phyloP scores from a whole-genome alignment of 1,140 invertebrate species.

The Gryon sp. region DNA sequence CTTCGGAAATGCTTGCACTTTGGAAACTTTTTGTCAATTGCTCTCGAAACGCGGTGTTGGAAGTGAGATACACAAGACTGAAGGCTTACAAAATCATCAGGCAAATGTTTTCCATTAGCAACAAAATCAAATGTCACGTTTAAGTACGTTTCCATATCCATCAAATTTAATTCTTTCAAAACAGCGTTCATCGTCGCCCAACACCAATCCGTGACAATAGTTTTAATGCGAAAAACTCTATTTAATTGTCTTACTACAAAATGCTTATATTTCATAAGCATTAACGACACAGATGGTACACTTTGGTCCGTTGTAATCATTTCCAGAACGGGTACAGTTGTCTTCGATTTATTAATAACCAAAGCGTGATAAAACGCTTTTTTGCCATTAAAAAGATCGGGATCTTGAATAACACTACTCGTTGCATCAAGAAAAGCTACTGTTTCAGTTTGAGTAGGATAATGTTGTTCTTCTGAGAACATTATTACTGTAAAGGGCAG shows the following conservation, averaged over 20 bases:
- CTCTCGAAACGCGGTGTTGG: slow-evolving; percentile 2
- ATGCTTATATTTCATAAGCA: slow-evolving; percentile 2
- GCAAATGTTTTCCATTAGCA: not conserved
- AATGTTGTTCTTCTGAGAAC: not conserved
- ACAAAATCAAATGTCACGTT: not conserved
- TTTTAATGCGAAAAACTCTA: not conserved
- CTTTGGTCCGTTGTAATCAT: not conserved
- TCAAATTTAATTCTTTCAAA: not conserved
- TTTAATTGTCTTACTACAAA: not conserved
- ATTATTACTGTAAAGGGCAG: not conserved
- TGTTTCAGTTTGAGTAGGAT: not conserved
- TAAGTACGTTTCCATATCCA: not conserved
- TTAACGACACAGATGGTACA: not conserved
- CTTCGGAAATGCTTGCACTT: not conserved
- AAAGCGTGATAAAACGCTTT: not conserved
- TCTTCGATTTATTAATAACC: not conserved
- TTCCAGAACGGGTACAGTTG: not conserved
- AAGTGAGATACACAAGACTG: not conserved
- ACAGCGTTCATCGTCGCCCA: slow-evolving; percentile 5
- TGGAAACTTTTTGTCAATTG: not conserved
- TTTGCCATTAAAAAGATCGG: not conserved
- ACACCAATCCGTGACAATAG: slow-evolving; percentile 9
- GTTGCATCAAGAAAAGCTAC: not conserved
- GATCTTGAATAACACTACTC: not conserved
- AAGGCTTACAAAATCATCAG: not conserved